Percentiles rank a stretch among this genome's conserved stretches.
phyloP scores from a whole-genome alignment of 2,888 invertebrate genomes.

The Spisula subtruncata region DNA sequence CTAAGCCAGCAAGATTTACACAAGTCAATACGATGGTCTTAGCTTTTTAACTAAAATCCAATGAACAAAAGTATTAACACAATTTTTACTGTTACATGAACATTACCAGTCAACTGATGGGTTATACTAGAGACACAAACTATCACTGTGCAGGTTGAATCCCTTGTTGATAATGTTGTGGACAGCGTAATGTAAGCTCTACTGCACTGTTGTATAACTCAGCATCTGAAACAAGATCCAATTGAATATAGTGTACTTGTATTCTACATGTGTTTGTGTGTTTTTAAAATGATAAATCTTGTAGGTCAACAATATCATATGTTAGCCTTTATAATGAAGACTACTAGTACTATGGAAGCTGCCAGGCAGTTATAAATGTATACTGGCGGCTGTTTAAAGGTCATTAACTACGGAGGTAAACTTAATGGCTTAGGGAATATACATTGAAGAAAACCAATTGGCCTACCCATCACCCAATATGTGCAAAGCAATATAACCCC shows the following conservation, averaged over 20 bases:
- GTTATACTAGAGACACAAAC: background rate
- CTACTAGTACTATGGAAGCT: no score
- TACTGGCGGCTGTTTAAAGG: no score
- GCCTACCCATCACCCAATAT: no score
- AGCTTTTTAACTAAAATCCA: background rate
- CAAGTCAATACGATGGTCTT: background rate
- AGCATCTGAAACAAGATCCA: constrained; percentile 56
- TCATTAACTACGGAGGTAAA: no score
- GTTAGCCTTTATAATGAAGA: background rate
- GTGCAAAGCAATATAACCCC: no score
- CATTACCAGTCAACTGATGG: background rate
- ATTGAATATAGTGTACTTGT: no score
- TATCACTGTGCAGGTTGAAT: constrained; percentile 51
- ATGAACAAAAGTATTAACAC: background rate
- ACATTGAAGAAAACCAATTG: no score
- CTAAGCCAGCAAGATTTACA: background rate
- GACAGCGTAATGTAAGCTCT: constrained; percentile 66
- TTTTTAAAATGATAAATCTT: background rate
- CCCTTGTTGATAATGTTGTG: constrained; percentile 67
- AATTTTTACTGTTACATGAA: background rate
- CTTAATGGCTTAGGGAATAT: no score
- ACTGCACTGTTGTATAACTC: constrained; percentile 67
- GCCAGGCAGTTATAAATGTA: no score
- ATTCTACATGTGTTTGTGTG: background rate
- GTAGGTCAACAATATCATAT: background rate